Base-by-base conservation (phyloP, 2,888 invertebrate species). In the Netelia inedita region DNA sequence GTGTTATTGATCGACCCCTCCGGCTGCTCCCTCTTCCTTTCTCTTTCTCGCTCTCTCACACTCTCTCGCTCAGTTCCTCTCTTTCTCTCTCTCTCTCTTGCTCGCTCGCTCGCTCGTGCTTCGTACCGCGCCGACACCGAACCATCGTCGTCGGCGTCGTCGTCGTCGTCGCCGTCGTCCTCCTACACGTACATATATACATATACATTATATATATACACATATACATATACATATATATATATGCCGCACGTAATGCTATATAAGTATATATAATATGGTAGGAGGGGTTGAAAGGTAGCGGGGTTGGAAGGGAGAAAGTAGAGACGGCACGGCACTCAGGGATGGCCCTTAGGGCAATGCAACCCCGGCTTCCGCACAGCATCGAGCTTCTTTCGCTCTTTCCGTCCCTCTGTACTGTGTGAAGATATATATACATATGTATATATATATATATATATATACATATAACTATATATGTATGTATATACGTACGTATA, bases 1-100 rank as follows among this genome's bases (percentile, higher is more conserved):
- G 91, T 91, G 91, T 93, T 93, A 93, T 93, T 93, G 93, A 93
- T 93, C 93, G 93, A 92, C 88, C 89, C 89, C 89, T 89, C 89
- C 78, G 82, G 84, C 85, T 78, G 79, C 78, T 79, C 61, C 82
- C 86, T 86, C 82, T 72, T 83, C 81, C 82, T 86, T 50, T 72
- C 85, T 83, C 87, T 80, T 85, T 81, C 88, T 61, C 82, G 63
- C 82, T 82, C 68, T 61, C 87, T 85, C 79, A 74, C 68, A 78
- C 88, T 86, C 85, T 82, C 76, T 65, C 78, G 85, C 79, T 78
- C 65, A 75, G 87, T 86, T 59, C 11, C 74, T 74, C 79, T 71
- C 81, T 78, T 80, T 55, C 79, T 83, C 61, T 78, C 88, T 86
- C 83, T 82, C 76, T 68, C 75, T 85, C 79, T 78, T 59, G 78